These are phyloP conservation scores for Pentamera pediparva DNA, from an alignment of 53 echinoderm and acorn worm genomes.

Conservation along the genomic window DNA sequence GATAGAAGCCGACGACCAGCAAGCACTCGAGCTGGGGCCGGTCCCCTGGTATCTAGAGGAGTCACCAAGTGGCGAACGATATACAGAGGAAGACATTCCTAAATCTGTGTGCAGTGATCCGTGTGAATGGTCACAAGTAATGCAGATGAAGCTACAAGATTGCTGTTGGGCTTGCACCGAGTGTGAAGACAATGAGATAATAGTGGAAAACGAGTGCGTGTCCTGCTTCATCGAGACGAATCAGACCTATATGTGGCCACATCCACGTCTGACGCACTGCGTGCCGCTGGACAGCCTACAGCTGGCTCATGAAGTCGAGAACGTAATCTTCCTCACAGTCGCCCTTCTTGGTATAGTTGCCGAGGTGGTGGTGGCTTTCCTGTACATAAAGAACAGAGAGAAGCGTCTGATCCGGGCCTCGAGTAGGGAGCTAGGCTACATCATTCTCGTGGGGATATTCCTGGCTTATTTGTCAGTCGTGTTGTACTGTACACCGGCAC, in stretches of 20 bases:
- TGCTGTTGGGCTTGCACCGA: slow-evolving; percentile 84
- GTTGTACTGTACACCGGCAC: slow-evolving; percentile 45
- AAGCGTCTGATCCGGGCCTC: slow-evolving; percentile 83
- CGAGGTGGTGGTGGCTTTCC: slow-evolving; percentile 35
- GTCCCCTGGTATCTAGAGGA: slow-evolving; percentile 33
- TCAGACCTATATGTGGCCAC: slow-evolving; percentile 58
- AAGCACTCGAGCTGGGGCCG: background rate
- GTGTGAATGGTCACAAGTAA: slow-evolving; percentile 54
- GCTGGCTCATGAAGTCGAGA: slow-evolving; percentile 16
- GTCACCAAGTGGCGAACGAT: background rate
- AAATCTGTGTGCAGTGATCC: slow-evolving; percentile 83
- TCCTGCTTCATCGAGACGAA: slow-evolving; percentile 52
- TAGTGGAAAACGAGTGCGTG: slow-evolving; percentile 55
- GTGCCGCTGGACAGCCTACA: slow-evolving; percentile 24
- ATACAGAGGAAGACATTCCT: slow-evolving; percentile 27
- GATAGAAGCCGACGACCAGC: background rate
- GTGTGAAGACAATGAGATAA: slow-evolving; percentile 35
- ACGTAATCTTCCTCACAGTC: slow-evolving; percentile 22
- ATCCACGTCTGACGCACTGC: background rate
- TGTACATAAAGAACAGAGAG: slow-evolving; percentile 67
- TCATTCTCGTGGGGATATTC: slow-evolving; percentile 73
- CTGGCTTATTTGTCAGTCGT: slow-evolving; percentile 50
- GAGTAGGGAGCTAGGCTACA: slow-evolving; percentile 81
- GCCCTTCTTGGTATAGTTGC: slow-evolving; percentile 43
- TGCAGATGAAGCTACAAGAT: slow-evolving; percentile 23